Percentiles rank a stretch among this genome's conserved stretches.
phyloP scores from a whole-genome alignment of 2,797 vertebrate species.

The Notolepis coatsorum region DNA sequence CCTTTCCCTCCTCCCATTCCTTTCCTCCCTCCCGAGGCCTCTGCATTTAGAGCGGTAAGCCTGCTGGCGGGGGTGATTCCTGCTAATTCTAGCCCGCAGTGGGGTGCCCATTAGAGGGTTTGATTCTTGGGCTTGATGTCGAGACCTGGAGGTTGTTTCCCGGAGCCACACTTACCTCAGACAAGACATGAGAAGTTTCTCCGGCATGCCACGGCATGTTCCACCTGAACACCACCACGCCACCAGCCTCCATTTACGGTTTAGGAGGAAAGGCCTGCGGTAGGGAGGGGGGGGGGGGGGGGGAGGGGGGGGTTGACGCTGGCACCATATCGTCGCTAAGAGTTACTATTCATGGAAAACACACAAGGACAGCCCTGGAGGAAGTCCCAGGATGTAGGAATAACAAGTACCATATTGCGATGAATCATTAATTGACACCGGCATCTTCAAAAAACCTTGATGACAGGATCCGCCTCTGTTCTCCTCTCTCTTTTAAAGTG shows the following conservation, averaged over 20 bases:
- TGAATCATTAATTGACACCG: slow-evolving; percentile 47
- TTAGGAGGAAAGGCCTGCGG: slow-evolving; percentile 31
- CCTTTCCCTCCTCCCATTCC: slow-evolving; percentile 44
- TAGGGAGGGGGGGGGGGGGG: too few species aligned
- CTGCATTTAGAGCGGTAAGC: slow-evolving; percentile 79
- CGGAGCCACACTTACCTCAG: slow-evolving; percentile 77
- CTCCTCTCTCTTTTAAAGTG: slow-evolving; percentile 39
- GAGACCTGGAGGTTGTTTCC: slow-evolving; percentile 81
- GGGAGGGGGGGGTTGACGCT: background rate
- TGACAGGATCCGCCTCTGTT: slow-evolving; percentile 36
- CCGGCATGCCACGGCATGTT: slow-evolving; percentile 59
- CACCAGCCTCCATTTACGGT: slow-evolving; percentile 30
- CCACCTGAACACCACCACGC: slow-evolving; percentile 64
- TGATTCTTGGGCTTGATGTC: slow-evolving; percentile 81
- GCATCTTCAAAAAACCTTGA: slow-evolving; percentile 38
- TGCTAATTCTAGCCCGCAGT: slow-evolving; percentile 79
- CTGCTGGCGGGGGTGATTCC: slow-evolving; percentile 77
- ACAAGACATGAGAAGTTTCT: slow-evolving; percentile 65
- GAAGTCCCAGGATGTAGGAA: slow-evolving; percentile 36
- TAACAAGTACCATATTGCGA: slow-evolving; percentile 41
- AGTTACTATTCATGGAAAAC: slow-evolving; percentile 30
- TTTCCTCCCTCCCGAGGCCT: slow-evolving; percentile 59
- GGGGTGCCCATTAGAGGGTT: slow-evolving; percentile 81
- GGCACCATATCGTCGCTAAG: background rate
- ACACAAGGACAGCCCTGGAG: slow-evolving; percentile 18